phyloP scores from a whole-genome alignment of 2,888 invertebrate genomes.

The Synanthedon vespiformis region DNA sequence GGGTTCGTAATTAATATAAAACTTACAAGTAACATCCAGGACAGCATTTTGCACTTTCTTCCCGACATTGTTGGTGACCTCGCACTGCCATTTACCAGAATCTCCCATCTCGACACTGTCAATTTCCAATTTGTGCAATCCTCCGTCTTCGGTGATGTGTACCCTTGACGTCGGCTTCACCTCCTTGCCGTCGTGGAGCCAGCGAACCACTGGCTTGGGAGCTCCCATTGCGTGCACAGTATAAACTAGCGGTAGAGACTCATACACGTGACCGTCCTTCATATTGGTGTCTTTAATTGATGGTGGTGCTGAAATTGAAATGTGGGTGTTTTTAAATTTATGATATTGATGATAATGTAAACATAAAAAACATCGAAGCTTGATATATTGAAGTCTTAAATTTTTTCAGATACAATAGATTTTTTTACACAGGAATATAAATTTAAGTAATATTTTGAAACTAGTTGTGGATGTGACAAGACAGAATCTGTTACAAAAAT shows the following conservation, averaged over 20 bases:
- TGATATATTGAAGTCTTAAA: no score
- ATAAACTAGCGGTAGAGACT: slow-evolving; percentile 85
- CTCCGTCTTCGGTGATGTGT: slow-evolving; percentile 74
- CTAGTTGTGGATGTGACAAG: no score
- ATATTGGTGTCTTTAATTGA: slow-evolving; percentile 79
- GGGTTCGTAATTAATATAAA: background rate
- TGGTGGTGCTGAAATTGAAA: slow-evolving; percentile 71
- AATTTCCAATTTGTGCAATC: slow-evolving; percentile 80
- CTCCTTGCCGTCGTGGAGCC: slow-evolving; percentile 82
- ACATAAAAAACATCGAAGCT: no score
- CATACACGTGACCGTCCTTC: slow-evolving; percentile 80
- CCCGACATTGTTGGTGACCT: slow-evolving; percentile 86
- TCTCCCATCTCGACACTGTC: slow-evolving; percentile 77
- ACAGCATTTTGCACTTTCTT: slow-evolving; percentile 80
- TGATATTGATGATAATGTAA: no score
- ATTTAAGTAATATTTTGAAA: no score
- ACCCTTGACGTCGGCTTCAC: slow-evolving; percentile 75
- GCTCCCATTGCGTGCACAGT: slow-evolving; percentile 81
- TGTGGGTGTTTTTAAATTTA: background rate
- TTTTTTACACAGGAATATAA: no score
- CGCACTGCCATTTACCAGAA: slow-evolving; percentile 85
- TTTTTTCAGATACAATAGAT: no score
- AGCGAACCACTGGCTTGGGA: slow-evolving; percentile 82
- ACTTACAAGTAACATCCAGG: slow-evolving; percentile 79
- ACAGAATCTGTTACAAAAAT: no score